Conservation (phyloP, 2,888 invertebrate species). For the Linnaemya vulpina region DNA sequence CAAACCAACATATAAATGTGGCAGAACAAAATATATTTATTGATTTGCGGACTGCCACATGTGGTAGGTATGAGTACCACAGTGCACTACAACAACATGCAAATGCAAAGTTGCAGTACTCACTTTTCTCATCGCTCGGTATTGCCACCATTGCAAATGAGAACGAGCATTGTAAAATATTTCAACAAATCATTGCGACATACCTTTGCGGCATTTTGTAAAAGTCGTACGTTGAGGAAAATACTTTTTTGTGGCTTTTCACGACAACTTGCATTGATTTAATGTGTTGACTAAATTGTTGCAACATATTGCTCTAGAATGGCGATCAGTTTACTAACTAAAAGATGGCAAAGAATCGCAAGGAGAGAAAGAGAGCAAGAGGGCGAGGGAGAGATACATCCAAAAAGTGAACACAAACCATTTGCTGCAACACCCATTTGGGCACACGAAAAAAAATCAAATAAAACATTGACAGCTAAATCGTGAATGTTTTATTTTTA, state of each 20-base stretch:
- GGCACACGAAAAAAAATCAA: slow-evolving; percentile 42
- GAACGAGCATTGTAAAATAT: slow-evolving; percentile 51
- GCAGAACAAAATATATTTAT: slow-evolving; percentile 56
- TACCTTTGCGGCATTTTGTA: slow-evolving; percentile 33
- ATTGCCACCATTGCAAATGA: slow-evolving; percentile 24
- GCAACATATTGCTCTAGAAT: slow-evolving; percentile 52
- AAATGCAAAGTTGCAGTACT: slow-evolving; percentile 30
- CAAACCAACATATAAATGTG: slow-evolving; percentile 36
- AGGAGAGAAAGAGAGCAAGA: background rate
- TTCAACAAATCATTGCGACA: slow-evolving; percentile 52
- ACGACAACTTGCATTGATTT: slow-evolving; percentile 41
- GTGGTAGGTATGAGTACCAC: slow-evolving; percentile 18
- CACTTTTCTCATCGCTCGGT: background rate
- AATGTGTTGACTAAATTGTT: slow-evolving; percentile 48
- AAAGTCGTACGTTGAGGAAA: slow-evolving; percentile 2
- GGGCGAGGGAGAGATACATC: background rate
- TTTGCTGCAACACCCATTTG: slow-evolving; percentile 34
- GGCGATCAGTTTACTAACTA: slow-evolving; percentile 42
- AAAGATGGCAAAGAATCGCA: slow-evolving; percentile 2
- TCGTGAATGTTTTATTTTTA: slow-evolving; percentile 63
- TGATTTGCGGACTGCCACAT: slow-evolving; percentile 60
- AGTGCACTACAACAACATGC: slow-evolving; percentile 38
- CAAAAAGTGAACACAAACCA: background rate
- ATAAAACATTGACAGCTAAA: slow-evolving; percentile 69
- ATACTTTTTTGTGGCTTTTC: background rate